Percentiles rank a stretch among this genome's conserved stretches.
phyloP scores from a whole-genome alignment of 2,113 vertebrate genomes.

The Tyrannus savana region DNA sequence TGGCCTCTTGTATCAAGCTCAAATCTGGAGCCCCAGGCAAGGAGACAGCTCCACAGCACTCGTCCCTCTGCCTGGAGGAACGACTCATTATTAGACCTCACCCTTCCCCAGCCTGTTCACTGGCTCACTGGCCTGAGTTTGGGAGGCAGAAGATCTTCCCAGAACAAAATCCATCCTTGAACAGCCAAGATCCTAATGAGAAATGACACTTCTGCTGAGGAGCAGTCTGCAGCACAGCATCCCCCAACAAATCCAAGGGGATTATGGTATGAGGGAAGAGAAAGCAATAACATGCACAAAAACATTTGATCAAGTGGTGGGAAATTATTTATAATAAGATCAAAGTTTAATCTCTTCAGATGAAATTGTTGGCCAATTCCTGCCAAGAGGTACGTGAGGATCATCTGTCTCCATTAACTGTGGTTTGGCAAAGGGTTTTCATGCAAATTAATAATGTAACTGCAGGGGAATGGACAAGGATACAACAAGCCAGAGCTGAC shows the following conservation, averaged over 20 bases:
- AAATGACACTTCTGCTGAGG: neutral
- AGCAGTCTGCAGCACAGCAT: conserved; percentile 13
- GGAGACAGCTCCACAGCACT: neutral
- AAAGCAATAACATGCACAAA: neutral
- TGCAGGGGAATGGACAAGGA: conserved; percentile 17
- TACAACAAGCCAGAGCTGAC: neutral
- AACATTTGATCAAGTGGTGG: conserved; percentile 51
- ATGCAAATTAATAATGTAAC: conserved; percentile 56
- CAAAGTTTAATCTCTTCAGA: conserved; percentile 69
- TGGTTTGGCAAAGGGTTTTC: conserved; percentile 52
- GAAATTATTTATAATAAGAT: conserved; percentile 62
- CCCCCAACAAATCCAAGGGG: neutral
- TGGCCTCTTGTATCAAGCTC: neutral
- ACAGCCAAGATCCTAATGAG: conserved; percentile 11
- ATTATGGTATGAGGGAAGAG: neutral
- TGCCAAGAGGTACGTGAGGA: conserved; percentile 43
- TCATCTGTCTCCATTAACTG: conserved; percentile 69
- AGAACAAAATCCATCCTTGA: conserved; percentile 11
- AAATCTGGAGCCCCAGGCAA: neutral
- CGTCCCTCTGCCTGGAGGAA: neutral
- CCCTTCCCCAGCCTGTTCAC: neutral
- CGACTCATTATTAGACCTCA: neutral
- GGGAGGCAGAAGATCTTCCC: neutral
- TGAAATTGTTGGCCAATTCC: conserved; percentile 57
- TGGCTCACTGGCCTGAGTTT: neutral